Base-by-base conservation (phyloP, 2,113 vertebrate species). In the Neodon shergylaensis region DNA sequence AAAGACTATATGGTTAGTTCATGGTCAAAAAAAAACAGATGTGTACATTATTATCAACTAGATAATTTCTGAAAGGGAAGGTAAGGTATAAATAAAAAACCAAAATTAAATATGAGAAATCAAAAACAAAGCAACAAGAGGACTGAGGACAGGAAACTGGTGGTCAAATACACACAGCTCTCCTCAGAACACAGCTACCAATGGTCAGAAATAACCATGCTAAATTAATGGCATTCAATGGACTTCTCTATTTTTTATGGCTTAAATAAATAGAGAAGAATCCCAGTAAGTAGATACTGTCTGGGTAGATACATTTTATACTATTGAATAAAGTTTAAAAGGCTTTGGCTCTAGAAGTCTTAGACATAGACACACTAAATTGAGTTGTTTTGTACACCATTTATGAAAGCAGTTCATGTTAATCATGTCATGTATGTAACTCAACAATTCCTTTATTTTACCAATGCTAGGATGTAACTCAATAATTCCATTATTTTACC, bases 381-480 rank as follows among this genome's bases (percentile, higher is more conserved):
- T 16, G 63, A 90, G 10, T 0, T 68, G 74, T 92, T 61, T 4
- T 83, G 3, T 44, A 2, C 42, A 33, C 49, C 31, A 54, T 42
- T 61, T 96, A 88, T 39, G 22, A 94, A 95, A 91, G 88, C 4
- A 81, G 36, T 83, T 85, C 31, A 85, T 36, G 44, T 52, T 88
- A 85, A 88, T 91, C 39, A 89, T 26, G 65, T 39, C 9, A 86
- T 81, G 22, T 58, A 44, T 77, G 65, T 82, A 95, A 95, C 22
- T 92, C 17, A 65, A 7, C 31, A 92, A 83, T 78, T 90, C 22
- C 78, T 31, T 92, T 74, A 78, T 24, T 88, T 90, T 58, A 39
- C n/a, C 47, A 47, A 68, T n/a, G 3, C 11, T 66, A 12, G 13
- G 39, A 33, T 72, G 58, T 91, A 92, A 94, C 31, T 92, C 16